These are phyloP conservation scores for Leptobrachium ailaonicum DNA, from an alignment of 2,113 vertebrate genomes.

Conservation along the genomic window DNA sequence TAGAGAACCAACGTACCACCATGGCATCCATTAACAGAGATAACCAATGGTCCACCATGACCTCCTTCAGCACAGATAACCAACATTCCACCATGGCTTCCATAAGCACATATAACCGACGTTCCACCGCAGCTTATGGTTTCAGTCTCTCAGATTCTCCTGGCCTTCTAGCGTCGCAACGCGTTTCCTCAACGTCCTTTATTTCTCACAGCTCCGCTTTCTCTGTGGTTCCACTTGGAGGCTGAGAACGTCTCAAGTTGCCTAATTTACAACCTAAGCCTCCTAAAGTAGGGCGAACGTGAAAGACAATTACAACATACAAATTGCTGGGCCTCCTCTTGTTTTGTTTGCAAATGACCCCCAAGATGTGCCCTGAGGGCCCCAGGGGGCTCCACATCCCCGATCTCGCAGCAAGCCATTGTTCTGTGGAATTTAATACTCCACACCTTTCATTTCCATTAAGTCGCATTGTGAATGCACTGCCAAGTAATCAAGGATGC, in stretches of 20 bases:
- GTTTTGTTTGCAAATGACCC: constrained; percentile 2
- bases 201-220: too few species aligned
- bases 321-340: neutral
- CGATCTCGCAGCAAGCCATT: neutral
- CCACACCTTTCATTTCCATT: neutral
- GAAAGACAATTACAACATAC: neutral
- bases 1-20: too few species aligned
- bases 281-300: neutral
- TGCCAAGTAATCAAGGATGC: constrained; percentile 5
- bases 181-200: too few species aligned
- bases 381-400: neutral
- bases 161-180: too few species aligned
- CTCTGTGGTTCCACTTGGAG: neutral
- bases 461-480: neutral
- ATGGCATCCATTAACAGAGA: too few species aligned
- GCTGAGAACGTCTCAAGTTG: neutral
- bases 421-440: neutral
- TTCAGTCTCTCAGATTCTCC: too few species aligned
- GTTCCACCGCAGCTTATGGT: too few species aligned
- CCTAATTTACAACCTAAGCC: neutral
- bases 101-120: too few species aligned
- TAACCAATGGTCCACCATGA: too few species aligned
- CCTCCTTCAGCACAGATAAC: too few species aligned
- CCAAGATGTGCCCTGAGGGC: neutral
- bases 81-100: too few species aligned